phyloP scores from a whole-genome alignment of 23 tunicate species.

The Corella eumyota region DNA sequence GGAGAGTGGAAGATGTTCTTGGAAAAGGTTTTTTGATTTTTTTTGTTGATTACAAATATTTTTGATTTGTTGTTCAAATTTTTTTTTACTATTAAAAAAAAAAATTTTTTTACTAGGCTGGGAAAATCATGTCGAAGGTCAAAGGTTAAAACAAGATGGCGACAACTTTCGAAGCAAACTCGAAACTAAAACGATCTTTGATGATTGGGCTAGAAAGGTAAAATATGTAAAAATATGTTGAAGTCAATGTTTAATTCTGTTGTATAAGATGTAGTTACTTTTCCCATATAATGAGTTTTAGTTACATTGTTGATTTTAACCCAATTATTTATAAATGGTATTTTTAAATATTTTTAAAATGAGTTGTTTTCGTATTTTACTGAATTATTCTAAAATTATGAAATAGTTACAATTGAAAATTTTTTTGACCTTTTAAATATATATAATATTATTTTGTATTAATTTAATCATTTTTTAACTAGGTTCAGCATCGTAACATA shows the following conservation, averaged over 20 bases:
- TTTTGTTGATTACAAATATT: background rate
- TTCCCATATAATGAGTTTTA: too few relatives aligned
- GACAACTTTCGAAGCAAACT: slow-evolving; percentile 68
- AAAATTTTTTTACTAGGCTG: slow-evolving; percentile 45
- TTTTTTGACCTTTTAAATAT: too few relatives aligned
- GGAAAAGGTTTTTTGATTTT: slow-evolving; percentile 59
- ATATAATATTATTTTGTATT: too few relatives aligned
- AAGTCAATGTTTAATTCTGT: too few relatives aligned
- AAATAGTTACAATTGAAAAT: too few relatives aligned
- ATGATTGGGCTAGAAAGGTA: slow-evolving; percentile 82
- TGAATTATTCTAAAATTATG: too few relatives aligned
- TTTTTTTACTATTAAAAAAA: background rate
- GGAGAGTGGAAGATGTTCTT: slow-evolving; percentile 96
- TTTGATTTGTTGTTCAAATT: background rate
- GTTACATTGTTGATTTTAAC: too few relatives aligned
- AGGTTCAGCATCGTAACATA: slow-evolving; percentile 82
- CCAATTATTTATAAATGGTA: too few relatives aligned
- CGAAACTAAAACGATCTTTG: slow-evolving; percentile 80
- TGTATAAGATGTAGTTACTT: too few relatives aligned
- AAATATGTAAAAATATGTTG: too few relatives aligned
- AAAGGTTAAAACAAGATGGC: slow-evolving; percentile 86
- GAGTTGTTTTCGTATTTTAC: too few relatives aligned
- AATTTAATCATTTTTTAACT: background rate
- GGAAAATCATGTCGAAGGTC: slow-evolving; percentile 98
- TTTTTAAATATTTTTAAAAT: too few relatives aligned